Evolutionary conservation across 2,113 vertebrate genomes (phyloP), one percentile per base, ranked within the genome.

Genomic region (Promerops cafer): DNA sequence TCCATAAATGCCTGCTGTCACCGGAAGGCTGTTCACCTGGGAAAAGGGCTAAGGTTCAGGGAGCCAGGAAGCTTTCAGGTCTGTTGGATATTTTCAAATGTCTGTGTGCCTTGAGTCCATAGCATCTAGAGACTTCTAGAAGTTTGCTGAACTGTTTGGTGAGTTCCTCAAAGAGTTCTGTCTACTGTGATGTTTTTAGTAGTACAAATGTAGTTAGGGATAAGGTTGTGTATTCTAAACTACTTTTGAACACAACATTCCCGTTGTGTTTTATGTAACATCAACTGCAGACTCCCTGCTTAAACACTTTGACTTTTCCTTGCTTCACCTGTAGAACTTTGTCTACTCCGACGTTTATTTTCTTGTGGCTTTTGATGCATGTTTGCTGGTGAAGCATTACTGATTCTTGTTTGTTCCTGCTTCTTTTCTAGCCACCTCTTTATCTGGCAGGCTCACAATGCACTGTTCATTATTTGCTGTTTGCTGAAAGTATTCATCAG

Each of bases 401-500:
- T 95, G 76, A 94, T 84, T 57, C 30, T 70, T 66, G 8, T 86
- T 77, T 79, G 50, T 95, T 74, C 93, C 44, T 97, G 31, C 94
- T 96, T 97, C 85, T 76, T 94, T 97, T 91, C 23, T 91, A 99
- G 99, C 98, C 99, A 99, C 96, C 97, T 99, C 96, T 99, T 99
- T 84, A 99, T 99, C 94, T 99, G 99, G 99, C 99, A 99, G 96
- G 99, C 99, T 83, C 99, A 99, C 98, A 99, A 99, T 31, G 99
- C 99, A 19, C 96, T 99, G 76, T 99, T 99, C 90, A 99, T 99
- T 95, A 99, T 99, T 93, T 99, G 99, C 97, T 99, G 99, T 96
- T 97, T 99, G 94, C 98, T 99, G 91, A 99, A 99, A 97, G 99
- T 99, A 20, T 99, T 99, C 97, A 98, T 99, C 97, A 98, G 98